Percentiles rank a stretch among this genome's conserved stretches.
These are phyloP conservation scores for Amphipoea lucens DNA, from an alignment of 2,888 invertebrate species.

Conservation along the genomic window DNA sequence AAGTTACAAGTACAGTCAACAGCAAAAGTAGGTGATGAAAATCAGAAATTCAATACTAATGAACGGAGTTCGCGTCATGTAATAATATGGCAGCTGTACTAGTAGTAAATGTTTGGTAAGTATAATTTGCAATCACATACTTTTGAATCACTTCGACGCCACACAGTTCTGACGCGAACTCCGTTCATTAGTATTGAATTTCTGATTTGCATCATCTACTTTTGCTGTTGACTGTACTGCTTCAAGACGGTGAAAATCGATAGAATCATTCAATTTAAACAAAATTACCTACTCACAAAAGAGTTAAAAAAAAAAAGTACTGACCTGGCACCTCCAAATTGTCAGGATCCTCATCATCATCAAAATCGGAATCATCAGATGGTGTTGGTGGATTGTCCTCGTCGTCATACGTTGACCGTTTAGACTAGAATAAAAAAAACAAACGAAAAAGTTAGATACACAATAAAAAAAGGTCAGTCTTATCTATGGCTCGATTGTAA, in stretches of 20 bases:
- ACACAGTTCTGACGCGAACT: too few species aligned
- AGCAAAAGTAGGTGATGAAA: too few species aligned
- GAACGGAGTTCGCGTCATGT: too few species aligned
- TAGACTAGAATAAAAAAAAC: conserved; percentile 75
- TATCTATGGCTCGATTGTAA: background rate
- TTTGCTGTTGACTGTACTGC: too few species aligned
- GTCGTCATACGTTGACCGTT: conserved; percentile 81
- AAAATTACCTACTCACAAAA: background rate
- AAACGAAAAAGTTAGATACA: background rate
- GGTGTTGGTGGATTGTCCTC: conserved; percentile 87
- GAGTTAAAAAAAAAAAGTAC: background rate
- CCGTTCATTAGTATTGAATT: too few species aligned
- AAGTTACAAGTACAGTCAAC: too few species aligned
- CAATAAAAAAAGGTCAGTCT: background rate
- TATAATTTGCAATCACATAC: too few species aligned
- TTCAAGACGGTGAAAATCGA: background rate
- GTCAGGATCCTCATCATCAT: conserved; percentile 97
- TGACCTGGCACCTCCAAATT: conserved; percentile 97
- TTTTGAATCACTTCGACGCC: too few species aligned
- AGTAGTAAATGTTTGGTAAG: too few species aligned
- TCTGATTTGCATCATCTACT: too few species aligned
- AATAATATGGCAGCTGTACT: too few species aligned
- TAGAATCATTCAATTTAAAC: background rate
- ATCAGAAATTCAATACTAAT: too few species aligned
- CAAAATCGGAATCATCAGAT: conserved; percentile 92